phyloP scores from a whole-genome alignment of 2,888 invertebrate genomes.

The Pammene aurita region DNA sequence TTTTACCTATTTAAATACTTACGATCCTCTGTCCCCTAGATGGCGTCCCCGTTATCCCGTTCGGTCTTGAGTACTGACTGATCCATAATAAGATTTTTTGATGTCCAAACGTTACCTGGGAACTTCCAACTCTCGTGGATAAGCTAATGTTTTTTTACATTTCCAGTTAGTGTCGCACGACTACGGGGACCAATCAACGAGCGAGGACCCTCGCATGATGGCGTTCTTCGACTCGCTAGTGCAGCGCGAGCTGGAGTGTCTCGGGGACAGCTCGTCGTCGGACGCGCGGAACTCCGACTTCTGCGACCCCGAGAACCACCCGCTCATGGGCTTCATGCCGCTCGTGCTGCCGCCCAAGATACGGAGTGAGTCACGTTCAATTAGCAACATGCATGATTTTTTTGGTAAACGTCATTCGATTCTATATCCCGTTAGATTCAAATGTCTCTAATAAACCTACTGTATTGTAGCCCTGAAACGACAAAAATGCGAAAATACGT shows the following conservation, averaged over 20 bases:
- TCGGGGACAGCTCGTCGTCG: conserved; percentile 82
- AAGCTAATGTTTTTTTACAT: conserved; percentile 1
- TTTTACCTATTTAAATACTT: too few relatives aligned
- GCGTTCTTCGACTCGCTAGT: conserved; percentile 97
- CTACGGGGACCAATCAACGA: conserved; percentile 93
- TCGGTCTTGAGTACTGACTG: too few relatives aligned
- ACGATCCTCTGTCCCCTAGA: too few relatives aligned
- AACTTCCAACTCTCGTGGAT: background rate
- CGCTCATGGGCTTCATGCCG: conserved; percentile 66
- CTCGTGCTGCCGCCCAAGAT: conserved; percentile 62
- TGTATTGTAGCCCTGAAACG: too few relatives aligned
- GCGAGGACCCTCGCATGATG: conserved; percentile 97
- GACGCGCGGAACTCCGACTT: conserved; percentile 63
- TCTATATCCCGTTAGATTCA: too few relatives aligned
- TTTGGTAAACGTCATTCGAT: too few relatives aligned
- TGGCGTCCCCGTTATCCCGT: too few relatives aligned
- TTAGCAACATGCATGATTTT: too few relatives aligned
- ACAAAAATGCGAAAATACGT: too few relatives aligned
- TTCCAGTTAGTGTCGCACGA: conserved; percentile 91
- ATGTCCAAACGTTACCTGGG: too few relatives aligned
- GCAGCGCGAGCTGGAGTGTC: conserved; percentile 94
- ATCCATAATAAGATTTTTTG: too few relatives aligned
- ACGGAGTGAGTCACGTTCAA: conserved; percentile 51
- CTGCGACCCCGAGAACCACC: conserved; percentile 68
- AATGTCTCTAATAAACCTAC: too few relatives aligned